phyloP scores from a whole-genome alignment of 1,140 invertebrate genomes.

The Microvelia longipes region DNA sequence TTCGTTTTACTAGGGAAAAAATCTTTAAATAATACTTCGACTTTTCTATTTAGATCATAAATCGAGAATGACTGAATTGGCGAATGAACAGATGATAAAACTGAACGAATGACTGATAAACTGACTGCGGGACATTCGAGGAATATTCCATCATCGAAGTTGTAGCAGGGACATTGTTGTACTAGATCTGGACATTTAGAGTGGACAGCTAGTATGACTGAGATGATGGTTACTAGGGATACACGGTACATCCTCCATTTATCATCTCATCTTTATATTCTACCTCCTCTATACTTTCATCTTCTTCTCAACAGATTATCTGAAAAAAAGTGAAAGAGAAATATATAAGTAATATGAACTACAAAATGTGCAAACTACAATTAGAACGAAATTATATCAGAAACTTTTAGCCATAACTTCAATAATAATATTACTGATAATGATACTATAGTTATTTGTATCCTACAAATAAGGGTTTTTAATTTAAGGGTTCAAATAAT shows the following conservation, averaged over 20 bases:
- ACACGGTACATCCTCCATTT: background rate
- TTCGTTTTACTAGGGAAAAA: slow-evolving; percentile 53
- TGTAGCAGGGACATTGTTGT: slow-evolving; percentile 76
- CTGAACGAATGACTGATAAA: slow-evolving; percentile 37
- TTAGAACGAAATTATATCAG: too few relatives aligned
- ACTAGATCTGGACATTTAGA: slow-evolving; percentile 47
- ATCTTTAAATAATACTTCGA: slow-evolving; percentile 49
- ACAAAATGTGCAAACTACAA: too few relatives aligned
- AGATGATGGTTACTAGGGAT: background rate
- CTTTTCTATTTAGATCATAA: slow-evolving; percentile 63
- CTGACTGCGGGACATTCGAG: slow-evolving; percentile 71
- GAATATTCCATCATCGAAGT: slow-evolving; percentile 77
- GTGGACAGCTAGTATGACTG: background rate
- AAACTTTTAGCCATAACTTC: too few relatives aligned
- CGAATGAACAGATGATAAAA: slow-evolving; percentile 36
- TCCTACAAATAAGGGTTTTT: too few relatives aligned
- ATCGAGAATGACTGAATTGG: slow-evolving; percentile 67
- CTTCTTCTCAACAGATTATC: too few relatives aligned
- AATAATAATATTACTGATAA: too few relatives aligned
- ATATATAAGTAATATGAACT: too few relatives aligned
- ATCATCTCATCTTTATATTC: background rate
- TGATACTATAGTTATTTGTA: too few relatives aligned
- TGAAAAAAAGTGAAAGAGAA: too few relatives aligned
- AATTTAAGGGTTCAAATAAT: too few relatives aligned
- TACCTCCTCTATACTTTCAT: too few relatives aligned